Conservation (phyloP, 2,113 vertebrate species). For the Chelonoidis abingdonii region DNA sequence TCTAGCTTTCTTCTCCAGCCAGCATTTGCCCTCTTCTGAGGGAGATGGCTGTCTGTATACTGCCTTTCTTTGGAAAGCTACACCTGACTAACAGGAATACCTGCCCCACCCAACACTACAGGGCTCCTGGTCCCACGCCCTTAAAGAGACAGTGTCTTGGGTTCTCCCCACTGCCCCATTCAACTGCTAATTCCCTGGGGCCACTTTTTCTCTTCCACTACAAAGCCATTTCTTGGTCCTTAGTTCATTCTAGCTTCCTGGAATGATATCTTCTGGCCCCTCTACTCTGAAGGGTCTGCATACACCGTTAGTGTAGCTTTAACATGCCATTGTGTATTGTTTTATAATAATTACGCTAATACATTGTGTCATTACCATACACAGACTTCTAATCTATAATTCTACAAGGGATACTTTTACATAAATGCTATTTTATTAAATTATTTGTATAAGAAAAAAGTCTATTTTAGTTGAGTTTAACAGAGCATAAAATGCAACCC, state of each 20-base stretch:
- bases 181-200: background rate
- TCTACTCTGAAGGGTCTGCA: background rate
- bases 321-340: background rate
- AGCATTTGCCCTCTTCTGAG: background rate
- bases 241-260: background rate
- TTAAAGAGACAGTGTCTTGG: background rate
- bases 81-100: background rate
- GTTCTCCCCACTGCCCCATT: background rate
- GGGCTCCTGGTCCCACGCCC: background rate
- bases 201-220: background rate
- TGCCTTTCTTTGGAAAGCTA: background rate
- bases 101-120: background rate
- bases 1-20: background rate
- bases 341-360: background rate
- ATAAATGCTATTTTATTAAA: background rate
- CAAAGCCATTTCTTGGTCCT: background rate
- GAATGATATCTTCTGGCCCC: background rate
- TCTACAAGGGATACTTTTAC: background rate
- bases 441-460: conserved; percentile 25
- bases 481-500: conserved; percentile 47
- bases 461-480: conserved; percentile 38
- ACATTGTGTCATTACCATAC: background rate
- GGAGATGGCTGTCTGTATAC: background rate
- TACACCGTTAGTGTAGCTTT: background rate
- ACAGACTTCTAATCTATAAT: background rate